These are phyloP conservation scores for Cavia aperea DNA, from an alignment of 2,113 vertebrate species.

Conservation along the genomic window DNA sequence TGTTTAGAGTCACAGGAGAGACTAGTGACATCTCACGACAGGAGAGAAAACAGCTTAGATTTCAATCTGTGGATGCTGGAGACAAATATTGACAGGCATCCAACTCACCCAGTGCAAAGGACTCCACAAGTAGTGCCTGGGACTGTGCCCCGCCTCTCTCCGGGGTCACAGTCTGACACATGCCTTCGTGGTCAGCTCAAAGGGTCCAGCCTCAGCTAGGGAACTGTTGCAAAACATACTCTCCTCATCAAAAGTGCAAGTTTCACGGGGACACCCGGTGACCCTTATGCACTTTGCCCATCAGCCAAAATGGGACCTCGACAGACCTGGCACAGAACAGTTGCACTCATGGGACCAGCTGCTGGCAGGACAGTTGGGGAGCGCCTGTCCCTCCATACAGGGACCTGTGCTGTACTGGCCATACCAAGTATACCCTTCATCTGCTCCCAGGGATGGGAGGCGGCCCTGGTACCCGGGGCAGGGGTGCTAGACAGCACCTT, in stretches of 20 bases:
- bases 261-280: neutral
- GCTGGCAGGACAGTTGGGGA: neutral
- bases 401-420: conserved; percentile 75
- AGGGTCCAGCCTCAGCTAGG: neutral
- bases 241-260: neutral
- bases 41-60: neutral
- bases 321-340: neutral
- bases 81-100: neutral
- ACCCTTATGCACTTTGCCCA: neutral
- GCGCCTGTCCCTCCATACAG: neutral
- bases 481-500: conserved; percentile 81
- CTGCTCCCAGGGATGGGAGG: neutral
- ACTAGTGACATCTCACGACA: neutral
- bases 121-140: neutral
- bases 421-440: neutral
- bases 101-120: neutral
- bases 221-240: too few relatives aligned
- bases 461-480: conserved; percentile 65
- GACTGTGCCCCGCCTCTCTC: rapidly evolving
- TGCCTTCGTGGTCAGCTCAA: too few relatives aligned
- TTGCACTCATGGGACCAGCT: neutral
- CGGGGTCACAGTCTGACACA: neutral
- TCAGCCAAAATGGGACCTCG: neutral
- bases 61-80: neutral
- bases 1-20: neutral